Base-by-base conservation (phyloP, 1,140 invertebrate genomes). In the Acromyrmex heyeri region DNA sequence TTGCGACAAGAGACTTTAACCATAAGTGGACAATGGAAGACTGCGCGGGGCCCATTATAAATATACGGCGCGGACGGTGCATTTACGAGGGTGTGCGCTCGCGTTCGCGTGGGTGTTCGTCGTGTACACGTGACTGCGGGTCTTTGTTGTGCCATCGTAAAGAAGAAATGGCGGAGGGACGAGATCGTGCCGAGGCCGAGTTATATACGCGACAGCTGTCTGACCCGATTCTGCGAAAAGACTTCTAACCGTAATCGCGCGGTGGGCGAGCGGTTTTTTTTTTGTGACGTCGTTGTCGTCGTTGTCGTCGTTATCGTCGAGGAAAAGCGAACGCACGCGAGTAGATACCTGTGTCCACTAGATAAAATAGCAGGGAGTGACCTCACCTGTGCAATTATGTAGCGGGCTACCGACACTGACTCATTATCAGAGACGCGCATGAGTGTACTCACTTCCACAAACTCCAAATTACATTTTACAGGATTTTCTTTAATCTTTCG, bases 11-110 rank as follows among this genome's bases (percentile, higher is more conserved):
- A 85, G 67, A 85, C 62, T 86, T 73, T 76, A 82, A 73, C 82
- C 88, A 53, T 91, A 92, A 92, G 91, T 91, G 91, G 91, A 90
- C 90, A 89, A 91, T 81, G 72, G 78, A 50, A 75, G 86, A 69
- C 79, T 0, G 78, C 70, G 79, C 64, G 70, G 85, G 86, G 82
- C 69, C 70, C 67, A 86, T 92, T 90, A 82, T 86, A 24, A 24
- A 24, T 24, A 48, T 38, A 69, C 53, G 65, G 30, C 34, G 76
- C 62, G 62, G 67, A 70, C 73, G 72, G 70, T 86, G 61, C 67
- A 79, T 76, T 83, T 86, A 85, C 78, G 75, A 87, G 87, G 82
- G 69, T 86, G 72, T 86, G 59, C 34, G 57, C 62, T 18, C 27
- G 53, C 53, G 50, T 27, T 24, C 21, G 64, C 69, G 86, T 89